Percentiles rank a stretch among this genome's conserved stretches.
Evolutionary conservation across 1,140 invertebrate genomes (phyloP).

Genomic region (Ceratina japonica): DNA sequence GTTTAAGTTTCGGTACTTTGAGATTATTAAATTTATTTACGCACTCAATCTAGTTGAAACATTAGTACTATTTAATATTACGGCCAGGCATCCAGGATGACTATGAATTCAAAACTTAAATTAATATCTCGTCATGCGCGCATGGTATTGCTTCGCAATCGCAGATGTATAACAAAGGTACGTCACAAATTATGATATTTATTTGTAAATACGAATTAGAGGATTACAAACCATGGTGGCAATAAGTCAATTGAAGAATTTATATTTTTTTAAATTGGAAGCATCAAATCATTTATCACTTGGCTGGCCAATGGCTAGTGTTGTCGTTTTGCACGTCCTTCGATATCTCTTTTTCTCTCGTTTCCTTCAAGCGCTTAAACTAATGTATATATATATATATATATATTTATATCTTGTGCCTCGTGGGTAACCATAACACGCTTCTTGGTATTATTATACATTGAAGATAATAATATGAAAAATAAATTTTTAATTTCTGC

Average conservation of each 20-base stretch:
- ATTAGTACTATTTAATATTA: too few relatives aligned
- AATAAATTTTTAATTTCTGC: conserved; percentile 40
- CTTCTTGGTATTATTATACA: conserved; percentile 20
- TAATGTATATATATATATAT: too few relatives aligned
- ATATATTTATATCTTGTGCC: conserved; percentile 43
- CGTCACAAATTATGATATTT: conserved; percentile 61
- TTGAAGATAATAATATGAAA: conserved; percentile 41
- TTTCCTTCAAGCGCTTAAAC: conserved; percentile 40
- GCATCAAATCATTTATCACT: conserved; percentile 63
- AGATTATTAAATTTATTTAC: background rate
- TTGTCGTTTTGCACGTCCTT: conserved; percentile 53
- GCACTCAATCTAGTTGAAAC: too few relatives aligned
- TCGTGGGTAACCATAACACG: conserved; percentile 49
- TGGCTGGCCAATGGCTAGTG: conserved; percentile 54
- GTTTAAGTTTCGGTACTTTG: background rate
- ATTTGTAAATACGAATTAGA: conserved; percentile 60
- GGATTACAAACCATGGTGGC: conserved; percentile 59
- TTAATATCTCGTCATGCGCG: background rate
- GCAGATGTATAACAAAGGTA: conserved; percentile 7
- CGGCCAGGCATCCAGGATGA: too few relatives aligned
- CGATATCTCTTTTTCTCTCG: conserved; percentile 42
- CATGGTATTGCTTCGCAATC: too few relatives aligned
- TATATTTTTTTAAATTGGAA: conserved; percentile 62
- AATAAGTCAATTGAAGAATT: conserved; percentile 52
- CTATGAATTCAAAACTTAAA: too few relatives aligned